Evolutionary conservation across 2,113 vertebrate species (phyloP).

Genomic region (Cephalopholis sonnerati): DNA sequence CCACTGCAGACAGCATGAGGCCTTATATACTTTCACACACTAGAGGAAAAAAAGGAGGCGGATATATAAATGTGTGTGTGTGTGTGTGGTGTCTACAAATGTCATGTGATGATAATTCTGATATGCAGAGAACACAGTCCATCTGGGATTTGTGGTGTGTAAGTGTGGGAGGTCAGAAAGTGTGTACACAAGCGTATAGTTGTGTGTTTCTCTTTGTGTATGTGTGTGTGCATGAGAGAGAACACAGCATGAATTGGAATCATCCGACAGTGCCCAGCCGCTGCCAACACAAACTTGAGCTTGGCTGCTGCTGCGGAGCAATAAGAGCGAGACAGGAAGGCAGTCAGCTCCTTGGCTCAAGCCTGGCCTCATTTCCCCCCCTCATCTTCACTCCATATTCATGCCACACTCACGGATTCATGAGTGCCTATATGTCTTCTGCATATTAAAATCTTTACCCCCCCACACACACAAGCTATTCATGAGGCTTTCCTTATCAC

Average conservation of each 20-base stretch:
- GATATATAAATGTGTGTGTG: constrained; percentile 14
- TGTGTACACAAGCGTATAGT: background rate
- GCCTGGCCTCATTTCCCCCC: constrained; percentile 3
- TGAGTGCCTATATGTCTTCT: constrained; percentile 27
- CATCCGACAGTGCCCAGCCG: constrained; percentile 36
- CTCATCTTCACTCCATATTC: constrained; percentile 28
- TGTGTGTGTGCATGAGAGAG: background rate
- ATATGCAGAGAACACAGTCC: constrained; percentile 14
- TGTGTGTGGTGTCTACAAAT: constrained; percentile 23
- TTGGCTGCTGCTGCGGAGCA: constrained; percentile 75
- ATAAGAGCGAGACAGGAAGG: constrained; percentile 63
- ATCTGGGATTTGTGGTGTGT: constrained; percentile 25
- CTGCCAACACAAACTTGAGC: constrained; percentile 82
- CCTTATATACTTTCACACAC: constrained; percentile 64
- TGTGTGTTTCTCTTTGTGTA: constrained; percentile 1
- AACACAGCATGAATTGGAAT: constrained; percentile 69
- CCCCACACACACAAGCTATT: background rate
- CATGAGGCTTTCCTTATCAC: constrained; percentile 4
- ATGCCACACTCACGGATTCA: constrained; percentile 38
- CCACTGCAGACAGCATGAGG: constrained; percentile 57
- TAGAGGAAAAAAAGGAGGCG: background rate
- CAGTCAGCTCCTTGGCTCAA: constrained; percentile 59
- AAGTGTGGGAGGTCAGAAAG: constrained; percentile 32
- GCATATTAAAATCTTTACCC: constrained; percentile 22
- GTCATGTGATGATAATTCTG: constrained; percentile 31